These are phyloP conservation scores for Xiphias gladius DNA, from an alignment of 2,113 vertebrate species.

Conservation along the genomic window DNA sequence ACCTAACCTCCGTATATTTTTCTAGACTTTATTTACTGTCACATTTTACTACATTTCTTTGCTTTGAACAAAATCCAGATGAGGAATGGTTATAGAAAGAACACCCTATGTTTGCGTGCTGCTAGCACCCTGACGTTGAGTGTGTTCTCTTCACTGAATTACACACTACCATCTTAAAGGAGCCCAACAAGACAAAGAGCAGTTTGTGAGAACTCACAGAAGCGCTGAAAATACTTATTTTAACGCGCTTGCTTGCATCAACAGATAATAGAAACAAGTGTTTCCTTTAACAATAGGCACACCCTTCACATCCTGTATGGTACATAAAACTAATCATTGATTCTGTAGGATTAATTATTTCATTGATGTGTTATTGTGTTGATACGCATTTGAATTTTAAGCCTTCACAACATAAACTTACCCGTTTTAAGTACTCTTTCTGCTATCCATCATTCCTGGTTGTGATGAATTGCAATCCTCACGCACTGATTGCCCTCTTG, in stretches of 20 bases:
- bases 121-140: constrained; percentile 11
- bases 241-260: not conserved
- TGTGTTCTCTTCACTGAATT: constrained; percentile 48
- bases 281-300: not conserved
- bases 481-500: not conserved
- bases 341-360: not conserved
- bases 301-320: constrained; percentile 4
- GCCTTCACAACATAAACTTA: constrained; percentile 7
- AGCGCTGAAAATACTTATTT: constrained; percentile 29
- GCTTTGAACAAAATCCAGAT: not conserved
- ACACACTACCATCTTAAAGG: constrained; percentile 50
- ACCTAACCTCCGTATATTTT: too few species aligned
- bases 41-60: not conserved
- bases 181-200: constrained; percentile 62
- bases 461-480: not conserved
- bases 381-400: not conserved
- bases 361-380: not conserved
- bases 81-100: not conserved
- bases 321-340: too few species aligned
- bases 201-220: constrained; percentile 54
- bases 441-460: constrained; percentile 20
- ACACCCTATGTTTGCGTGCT: constrained; percentile 1
- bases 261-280: not conserved
- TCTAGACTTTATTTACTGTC: not conserved
- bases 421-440: constrained; percentile 11